Conservation (phyloP, 2,888 invertebrate species). For the Polydrusus tereticollis region DNA sequence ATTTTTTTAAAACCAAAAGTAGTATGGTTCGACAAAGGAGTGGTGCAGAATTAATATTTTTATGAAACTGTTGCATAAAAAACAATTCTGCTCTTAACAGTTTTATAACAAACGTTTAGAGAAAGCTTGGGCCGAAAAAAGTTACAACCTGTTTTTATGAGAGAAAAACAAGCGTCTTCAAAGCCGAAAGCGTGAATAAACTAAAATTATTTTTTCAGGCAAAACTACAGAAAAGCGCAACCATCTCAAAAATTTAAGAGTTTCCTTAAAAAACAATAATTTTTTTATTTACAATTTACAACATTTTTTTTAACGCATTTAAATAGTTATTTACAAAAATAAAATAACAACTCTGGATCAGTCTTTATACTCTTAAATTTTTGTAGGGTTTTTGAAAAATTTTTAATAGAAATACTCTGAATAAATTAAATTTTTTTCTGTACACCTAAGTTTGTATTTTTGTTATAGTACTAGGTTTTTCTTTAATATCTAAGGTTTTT, state of each 20-base stretch:
- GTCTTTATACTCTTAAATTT: conserved; percentile 55
- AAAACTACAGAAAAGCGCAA: conserved; percentile 18
- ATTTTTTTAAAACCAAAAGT: background rate
- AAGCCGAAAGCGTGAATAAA: conserved; percentile 4
- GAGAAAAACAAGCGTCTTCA: conserved; percentile 41
- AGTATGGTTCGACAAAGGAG: background rate
- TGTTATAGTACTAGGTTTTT: conserved; percentile 5
- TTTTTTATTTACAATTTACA: conserved; percentile 5
- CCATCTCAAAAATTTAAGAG: conserved; percentile 56
- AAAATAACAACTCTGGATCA: conserved; percentile 34
- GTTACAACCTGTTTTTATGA: conserved; percentile 40
- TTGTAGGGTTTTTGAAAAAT: conserved; percentile 47
- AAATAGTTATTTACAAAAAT: conserved; percentile 28
- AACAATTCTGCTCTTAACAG: conserved; percentile 45
- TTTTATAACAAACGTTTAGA: background rate
- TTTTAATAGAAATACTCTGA: conserved; percentile 28
- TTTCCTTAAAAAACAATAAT: conserved; percentile 14
- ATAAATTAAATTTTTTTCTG: conserved; percentile 53
- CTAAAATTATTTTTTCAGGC: conserved; percentile 12
- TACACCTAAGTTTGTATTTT: conserved; percentile 50
- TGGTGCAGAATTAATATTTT: conserved; percentile 49
- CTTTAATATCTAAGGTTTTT: conserved; percentile 9
- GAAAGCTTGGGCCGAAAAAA: conserved; percentile 36
- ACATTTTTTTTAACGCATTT: conserved; percentile 41
- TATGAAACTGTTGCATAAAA: conserved; percentile 52